phyloP scores from a whole-genome alignment of 2,888 invertebrate species.

The Chaetogeoica ovagalla region DNA sequence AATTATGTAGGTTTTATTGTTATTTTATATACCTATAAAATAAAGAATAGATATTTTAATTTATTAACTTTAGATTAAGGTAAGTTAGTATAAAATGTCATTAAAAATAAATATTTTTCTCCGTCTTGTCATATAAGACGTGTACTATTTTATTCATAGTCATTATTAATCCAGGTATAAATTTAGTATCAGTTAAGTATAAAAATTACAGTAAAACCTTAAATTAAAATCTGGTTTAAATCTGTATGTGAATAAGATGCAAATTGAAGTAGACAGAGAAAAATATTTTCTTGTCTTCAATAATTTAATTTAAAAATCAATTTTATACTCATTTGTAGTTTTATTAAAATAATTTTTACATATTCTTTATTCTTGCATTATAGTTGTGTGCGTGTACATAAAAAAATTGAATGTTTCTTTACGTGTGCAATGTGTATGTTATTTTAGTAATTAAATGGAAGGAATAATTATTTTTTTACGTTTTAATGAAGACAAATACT shows the following conservation, averaged over 20 bases:
- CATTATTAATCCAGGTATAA: slow-evolving; percentile 13
- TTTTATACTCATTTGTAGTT: background rate
- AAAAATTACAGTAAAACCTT: background rate
- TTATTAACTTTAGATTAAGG: slow-evolving; percentile 34
- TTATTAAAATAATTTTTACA: background rate
- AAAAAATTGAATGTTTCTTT: background rate
- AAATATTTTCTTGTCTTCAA: background rate
- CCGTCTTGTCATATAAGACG: background rate
- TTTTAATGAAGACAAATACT: background rate
- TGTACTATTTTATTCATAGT: background rate
- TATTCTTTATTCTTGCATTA: background rate
- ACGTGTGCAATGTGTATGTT: background rate
- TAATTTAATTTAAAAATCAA: background rate
- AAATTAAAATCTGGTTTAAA: background rate
- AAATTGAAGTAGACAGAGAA: background rate
- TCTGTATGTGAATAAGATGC: slow-evolving; percentile 5
- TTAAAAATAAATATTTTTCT: background rate
- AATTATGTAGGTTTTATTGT: slow-evolving; percentile 17
- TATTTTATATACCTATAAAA: slow-evolving; percentile 10
- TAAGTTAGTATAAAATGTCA: slow-evolving; percentile 41
- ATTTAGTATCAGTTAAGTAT: background rate
- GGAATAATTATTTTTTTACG: background rate
- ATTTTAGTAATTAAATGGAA: background rate
- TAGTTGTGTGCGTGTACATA: background rate
- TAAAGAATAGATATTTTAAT: slow-evolving; percentile 31